Evolutionary conservation across 1,140 invertebrate species (phyloP).

Genomic region (Tetramorium parvispinum): DNA sequence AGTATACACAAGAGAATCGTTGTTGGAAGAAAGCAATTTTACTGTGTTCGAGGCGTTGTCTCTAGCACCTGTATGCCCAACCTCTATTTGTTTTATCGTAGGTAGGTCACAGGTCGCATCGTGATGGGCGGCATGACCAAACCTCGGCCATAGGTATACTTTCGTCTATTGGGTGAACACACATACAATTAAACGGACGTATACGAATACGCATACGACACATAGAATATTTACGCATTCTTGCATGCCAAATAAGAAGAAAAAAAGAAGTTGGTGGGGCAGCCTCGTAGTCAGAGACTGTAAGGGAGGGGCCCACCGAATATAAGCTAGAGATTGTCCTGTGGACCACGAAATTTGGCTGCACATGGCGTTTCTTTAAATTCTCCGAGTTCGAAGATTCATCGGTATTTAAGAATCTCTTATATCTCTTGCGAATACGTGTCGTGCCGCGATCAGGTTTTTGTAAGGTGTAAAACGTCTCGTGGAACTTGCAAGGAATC

Average conservation of each 20-base stretch:
- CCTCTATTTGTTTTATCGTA: slow-evolving; percentile 56
- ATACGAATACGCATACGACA: background rate
- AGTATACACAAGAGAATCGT: background rate
- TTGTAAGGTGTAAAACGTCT: background rate
- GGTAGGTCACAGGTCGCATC: slow-evolving; percentile 73
- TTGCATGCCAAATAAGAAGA: slow-evolving; percentile 78
- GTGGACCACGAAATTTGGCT: slow-evolving; percentile 85
- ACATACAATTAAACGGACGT: slow-evolving; percentile 24
- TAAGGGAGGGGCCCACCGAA: slow-evolving; percentile 80
- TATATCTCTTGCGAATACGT: background rate
- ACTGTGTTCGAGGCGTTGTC: slow-evolving; percentile 1
- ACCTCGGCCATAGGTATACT: slow-evolving; percentile 35
- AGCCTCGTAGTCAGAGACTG: slow-evolving; percentile 55
- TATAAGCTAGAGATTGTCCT: slow-evolving; percentile 84
- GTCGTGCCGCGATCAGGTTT: slow-evolving; percentile 29
- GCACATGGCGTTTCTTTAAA: slow-evolving; percentile 70
- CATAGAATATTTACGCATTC: slow-evolving; percentile 61
- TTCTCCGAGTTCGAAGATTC: slow-evolving; percentile 45
- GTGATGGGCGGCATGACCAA: slow-evolving; percentile 37
- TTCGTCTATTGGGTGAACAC: slow-evolving; percentile 43
- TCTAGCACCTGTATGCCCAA: background rate
- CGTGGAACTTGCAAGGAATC: slow-evolving; percentile 48
- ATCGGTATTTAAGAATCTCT: background rate
- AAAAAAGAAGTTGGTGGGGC: slow-evolving; percentile 81
- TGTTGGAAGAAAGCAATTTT: slow-evolving; percentile 49